Conservation (phyloP, 2,113 vertebrate genomes). For the Pterocles gutturalis region DNA sequence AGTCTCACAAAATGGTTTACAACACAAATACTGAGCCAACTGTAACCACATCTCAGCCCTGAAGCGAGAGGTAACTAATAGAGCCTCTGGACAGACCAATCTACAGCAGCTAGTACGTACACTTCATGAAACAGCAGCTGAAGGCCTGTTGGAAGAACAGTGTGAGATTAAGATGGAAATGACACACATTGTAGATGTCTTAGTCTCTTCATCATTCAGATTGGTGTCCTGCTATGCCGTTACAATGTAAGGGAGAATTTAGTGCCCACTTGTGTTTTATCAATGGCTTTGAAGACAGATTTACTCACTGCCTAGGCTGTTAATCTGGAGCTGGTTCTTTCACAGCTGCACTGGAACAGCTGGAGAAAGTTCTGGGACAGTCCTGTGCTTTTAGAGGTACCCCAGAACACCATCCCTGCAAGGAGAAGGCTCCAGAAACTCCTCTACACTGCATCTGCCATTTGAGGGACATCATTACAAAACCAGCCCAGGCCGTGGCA, state of each 20-base stretch:
- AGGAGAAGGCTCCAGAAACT: neutral
- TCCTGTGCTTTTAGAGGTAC: neutral
- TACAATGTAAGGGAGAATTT: neutral
- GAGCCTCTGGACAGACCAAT: neutral
- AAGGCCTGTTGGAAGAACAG: neutral
- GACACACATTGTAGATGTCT: accelerated
- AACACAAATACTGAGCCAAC: neutral
- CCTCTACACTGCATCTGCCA: neutral
- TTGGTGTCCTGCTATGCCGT: neutral
- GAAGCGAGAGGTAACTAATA: neutral
- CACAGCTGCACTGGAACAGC: neutral
- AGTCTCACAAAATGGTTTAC: neutral
- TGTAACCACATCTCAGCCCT: neutral
- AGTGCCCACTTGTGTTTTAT: neutral
- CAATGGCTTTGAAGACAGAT: neutral
- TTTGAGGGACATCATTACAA: neutral
- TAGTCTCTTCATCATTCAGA: neutral
- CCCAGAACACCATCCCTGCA: neutral
- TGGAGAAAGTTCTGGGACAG: neutral
- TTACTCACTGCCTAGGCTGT: neutral
- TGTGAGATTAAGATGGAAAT: neutral
- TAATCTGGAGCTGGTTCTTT: neutral
- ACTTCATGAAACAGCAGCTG: neutral
- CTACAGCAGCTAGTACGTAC: no score
- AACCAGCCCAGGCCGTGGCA: neutral